Base-by-base conservation (phyloP, 1,140 invertebrate genomes). In the Sitobion miscanthi region DNA sequence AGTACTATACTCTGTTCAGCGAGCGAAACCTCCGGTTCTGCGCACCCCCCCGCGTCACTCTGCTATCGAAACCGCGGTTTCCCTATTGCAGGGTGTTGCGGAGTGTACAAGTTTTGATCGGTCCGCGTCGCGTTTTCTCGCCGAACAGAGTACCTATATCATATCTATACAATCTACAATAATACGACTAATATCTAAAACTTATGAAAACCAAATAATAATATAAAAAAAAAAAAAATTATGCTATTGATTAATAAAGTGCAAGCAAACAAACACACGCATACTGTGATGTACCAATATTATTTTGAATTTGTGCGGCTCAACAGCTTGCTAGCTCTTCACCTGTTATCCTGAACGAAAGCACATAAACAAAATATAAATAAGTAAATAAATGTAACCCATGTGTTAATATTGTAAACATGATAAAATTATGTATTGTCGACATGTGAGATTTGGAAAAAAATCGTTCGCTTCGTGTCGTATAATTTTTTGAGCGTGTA, bases 341-440 rank as follows among this genome's bases (percentile, higher is more conserved):
- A 96, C 96, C 96, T 97, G 96, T 96, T 96, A 96, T 96, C 96
- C 96, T 97, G 96, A 96, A 96, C 96, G 95, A 95, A 95, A 95
- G 96, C 95, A 95, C 95, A 96, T 85, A 91, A 89, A 93, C 69
- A 93, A 88, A 77, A 94, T 42, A 87, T 21, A 91, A 85, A 92
- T 83, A 93, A 88, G 52, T 35, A 91, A 89, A 90, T 38, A 93
- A 38, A 42, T 35, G 8, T 87, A 62, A 45, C 14, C 54, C 25
- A 23, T 62, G 88, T 90, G 57, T 90, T 90, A 52, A 57, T 62
- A 49, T 54, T 49, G 35, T 30, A 42, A 49, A 52, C 47, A 77
- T 20, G n/a, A 77, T 77, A 77, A n/a, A n/a, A 77, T 69, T 69
- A 77, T 42, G 42, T 77, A 77, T n/a, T 77, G 20, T 77, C 14